Evolutionary conservation across 2,113 vertebrate species (phyloP), one percentile per base, ranked within the genome.

Genomic region (Pollachius pollachius): DNA sequence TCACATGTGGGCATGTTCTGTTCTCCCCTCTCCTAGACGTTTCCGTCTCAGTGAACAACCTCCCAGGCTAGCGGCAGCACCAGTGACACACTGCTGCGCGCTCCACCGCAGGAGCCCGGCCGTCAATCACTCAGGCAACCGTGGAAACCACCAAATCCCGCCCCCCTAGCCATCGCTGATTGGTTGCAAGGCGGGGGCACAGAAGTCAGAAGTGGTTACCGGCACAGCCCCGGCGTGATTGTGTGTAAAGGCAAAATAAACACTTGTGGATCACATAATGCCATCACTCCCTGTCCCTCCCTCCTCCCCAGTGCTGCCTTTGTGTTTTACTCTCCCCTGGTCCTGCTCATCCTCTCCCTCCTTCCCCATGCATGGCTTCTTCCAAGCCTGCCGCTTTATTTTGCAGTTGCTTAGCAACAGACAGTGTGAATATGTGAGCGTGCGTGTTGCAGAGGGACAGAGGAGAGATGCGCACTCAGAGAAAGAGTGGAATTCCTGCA

Each of bases 341-440:
- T 48, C 41, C 54, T 57, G 3, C 54, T n/a, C 54, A 17, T 13
- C n/a, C 54, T 16, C 15, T 16, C 9, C 2, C 52, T 54, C 52
- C 52, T 11, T 54, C 52, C 54, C 16, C n/a, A 57, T n/a, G 17
- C n/a, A 16, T 57, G 15, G 13, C 54, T 57, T 57, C 54, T 48
- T 48, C 41, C 12, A 48, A 48, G 41, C 41, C 41, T 48, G 41
- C 41, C 12, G 41, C 8, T 48, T 48, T 57, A 57, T 57, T 57
- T 57, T 57, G n/a, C 54, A n/a, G 54, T 57, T 57, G 54, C 54
- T 57, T 57, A 57, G 54, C 54, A 57, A 57, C 54, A 57, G 54
- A n/a, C 54, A 4, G 54, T 17, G 54, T n/a, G 54, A 17, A n/a
- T 17, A n/a, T 57, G 54, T 57, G 54, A 17, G 54, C n/a, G 15